Evolutionary conservation across 2,113 vertebrate species (phyloP), one percentile per base, ranked within the genome.

Genomic region (Phrynocephalus versicolor): DNA sequence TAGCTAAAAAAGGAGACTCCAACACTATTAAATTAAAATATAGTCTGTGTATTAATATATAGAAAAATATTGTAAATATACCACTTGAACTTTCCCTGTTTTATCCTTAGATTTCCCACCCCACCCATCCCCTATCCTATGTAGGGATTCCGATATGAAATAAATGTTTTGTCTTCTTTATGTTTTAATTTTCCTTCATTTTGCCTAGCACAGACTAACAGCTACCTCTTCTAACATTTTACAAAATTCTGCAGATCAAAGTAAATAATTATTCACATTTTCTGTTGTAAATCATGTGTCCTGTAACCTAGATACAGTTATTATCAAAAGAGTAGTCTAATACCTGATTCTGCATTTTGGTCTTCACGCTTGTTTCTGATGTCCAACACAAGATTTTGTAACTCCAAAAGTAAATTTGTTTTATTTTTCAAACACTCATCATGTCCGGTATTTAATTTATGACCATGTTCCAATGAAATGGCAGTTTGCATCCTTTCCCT

Each of bases 361-460:
- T 82, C 58, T 86, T 75, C 90, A 87, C 81, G 84, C 90, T 81
- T 95, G 79, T 94, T 88, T 92, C 94, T 96, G 89, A 94, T 0
- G 88, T 88, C 90, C 85, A 87, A 94, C 88, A 97, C 89, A 91
- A 97, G 85, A 64, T 82, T 71, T 89, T 96, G 88, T 86, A 96
- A 82, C 87, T 95, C 95, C 94, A 95, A 91, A 83, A 97, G 93
- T 65, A 95, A 86, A 33, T 90, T 75, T 65, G 87, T 85, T 16
- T 85, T 87, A 78, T 57, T 74, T 67, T 87, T 88, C 64, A 85
- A 92, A 65, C 92, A 72, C 78, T 93, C 89, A 78, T 91, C 89
- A 80, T 91, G 90, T 37, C 81, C 81, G 39, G 21, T 85, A 51
- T 87, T 62, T 58, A 97, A 87, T 76, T 80, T 93, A 83, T 91